These are phyloP conservation scores for Drosophila baimaii DNA, from an alignment of 1,140 invertebrate species.

Conservation along the genomic window DNA sequence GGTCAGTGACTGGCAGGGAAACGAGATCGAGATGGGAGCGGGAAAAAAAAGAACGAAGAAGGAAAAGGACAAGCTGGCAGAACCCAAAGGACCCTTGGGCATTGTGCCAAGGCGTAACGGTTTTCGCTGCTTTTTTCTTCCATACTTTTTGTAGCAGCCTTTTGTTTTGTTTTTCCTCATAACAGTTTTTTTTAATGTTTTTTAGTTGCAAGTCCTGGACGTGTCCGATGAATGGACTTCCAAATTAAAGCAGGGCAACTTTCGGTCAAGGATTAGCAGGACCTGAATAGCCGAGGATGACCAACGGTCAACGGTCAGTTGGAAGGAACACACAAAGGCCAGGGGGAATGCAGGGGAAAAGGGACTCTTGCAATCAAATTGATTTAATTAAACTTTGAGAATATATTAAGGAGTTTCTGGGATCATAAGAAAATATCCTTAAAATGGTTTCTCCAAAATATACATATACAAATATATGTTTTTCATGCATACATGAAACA, in stretches of 20 bases:
- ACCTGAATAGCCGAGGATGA: conserved; percentile 7
- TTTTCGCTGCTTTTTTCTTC: conserved; percentile 38
- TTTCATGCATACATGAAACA: background rate
- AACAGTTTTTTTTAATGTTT: background rate
- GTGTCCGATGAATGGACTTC: conserved; percentile 33
- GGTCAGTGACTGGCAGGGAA: conserved; percentile 69
- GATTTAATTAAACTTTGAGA: background rate
- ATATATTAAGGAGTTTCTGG: background rate
- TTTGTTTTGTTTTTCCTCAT: conserved; percentile 27
- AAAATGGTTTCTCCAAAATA: no score
- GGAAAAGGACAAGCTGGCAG: conserved; percentile 31
- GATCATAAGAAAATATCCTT: no score
- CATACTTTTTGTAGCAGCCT: conserved; percentile 15
- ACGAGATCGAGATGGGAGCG: conserved; percentile 17
- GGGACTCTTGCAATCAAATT: no score
- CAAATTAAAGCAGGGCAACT: conserved; percentile 45
- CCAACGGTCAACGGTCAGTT: conserved; percentile 55
- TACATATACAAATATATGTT: background rate
- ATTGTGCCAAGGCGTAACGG: conserved; percentile 54
- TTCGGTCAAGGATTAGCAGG: conserved; percentile 43
- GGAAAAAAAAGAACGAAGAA: background rate
- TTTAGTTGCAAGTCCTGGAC: conserved; percentile 36
- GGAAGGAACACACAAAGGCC: background rate
- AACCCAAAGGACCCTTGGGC: conserved; percentile 33
- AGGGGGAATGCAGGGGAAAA: background rate